Percentiles rank a stretch among this genome's conserved stretches.
These are phyloP conservation scores for Sciurus vulgaris DNA, from an alignment of 2,797 vertebrate species.

Conservation along the genomic window DNA sequence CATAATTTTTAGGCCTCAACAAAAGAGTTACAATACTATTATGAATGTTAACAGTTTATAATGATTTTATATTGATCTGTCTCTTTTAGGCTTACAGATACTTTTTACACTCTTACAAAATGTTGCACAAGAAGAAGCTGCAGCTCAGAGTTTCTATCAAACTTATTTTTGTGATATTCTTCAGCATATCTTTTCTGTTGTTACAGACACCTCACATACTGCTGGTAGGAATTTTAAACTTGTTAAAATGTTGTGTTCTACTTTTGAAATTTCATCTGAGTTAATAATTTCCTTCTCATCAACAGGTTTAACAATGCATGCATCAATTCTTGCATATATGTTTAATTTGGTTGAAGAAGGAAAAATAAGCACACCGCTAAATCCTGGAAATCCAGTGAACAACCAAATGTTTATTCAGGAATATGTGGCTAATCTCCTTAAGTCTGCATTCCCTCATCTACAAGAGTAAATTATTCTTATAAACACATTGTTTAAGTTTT, in stretches of 20 bases:
- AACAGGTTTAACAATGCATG: conserved; percentile 98
- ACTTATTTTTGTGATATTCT: conserved; percentile 99
- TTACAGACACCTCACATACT: conserved; percentile 99
- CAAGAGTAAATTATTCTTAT: conserved; percentile 94
- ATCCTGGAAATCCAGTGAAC: conserved; percentile 94
- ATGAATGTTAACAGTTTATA: neutral
- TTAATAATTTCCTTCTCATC: conserved; percentile 61
- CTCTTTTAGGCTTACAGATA: conserved; percentile 94
- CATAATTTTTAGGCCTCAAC: neutral
- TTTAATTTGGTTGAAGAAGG: conserved; percentile 99
- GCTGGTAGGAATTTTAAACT: conserved; percentile 91
- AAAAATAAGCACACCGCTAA: conserved; percentile 95
- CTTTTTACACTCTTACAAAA: conserved; percentile 99
- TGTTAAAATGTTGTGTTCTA: neutral
- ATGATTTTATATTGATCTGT: neutral
- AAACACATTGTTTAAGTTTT: neutral
- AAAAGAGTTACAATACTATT: neutral
- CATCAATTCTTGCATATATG: conserved; percentile 99
- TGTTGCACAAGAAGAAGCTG: conserved; percentile 97
- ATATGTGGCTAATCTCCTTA: conserved; percentile 98
- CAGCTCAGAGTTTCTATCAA: conserved; percentile 99
- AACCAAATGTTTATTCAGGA: conserved; percentile 99
- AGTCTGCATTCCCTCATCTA: conserved; percentile 98
- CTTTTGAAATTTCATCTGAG: neutral
- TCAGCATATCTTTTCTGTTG: conserved; percentile 99